Base-by-base conservation (phyloP, 2,113 vertebrate species). In the Phaethornis superciliosus region DNA sequence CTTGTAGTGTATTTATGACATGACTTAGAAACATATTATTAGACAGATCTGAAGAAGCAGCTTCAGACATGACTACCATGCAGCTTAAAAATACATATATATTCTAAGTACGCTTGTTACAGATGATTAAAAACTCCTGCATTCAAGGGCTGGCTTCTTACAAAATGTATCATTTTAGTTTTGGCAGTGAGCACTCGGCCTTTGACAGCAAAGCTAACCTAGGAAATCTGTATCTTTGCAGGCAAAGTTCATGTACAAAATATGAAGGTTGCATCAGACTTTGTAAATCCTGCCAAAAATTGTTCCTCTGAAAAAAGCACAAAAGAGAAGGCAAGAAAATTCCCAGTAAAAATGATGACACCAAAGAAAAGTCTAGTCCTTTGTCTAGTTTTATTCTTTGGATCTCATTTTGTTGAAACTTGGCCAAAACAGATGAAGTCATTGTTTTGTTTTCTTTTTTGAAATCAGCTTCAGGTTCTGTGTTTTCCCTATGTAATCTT, bases 311-410 rank as follows among this genome's bases (percentile, higher is more conserved):
- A 92, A 95, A 88, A 93, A 92, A 92, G 62, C 90, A 92, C 88
- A 90, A 83, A 88, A 91, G 56, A 87, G 70, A 89, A 94, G 88
- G 88, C 88, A 96, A 96, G 95, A 96, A 96, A 95, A 93, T 84
- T 92, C 94, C 80, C 92, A 90, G 92, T 94, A 95, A 96, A 96
- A 95, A 93, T 68, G 95, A 96, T 96, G 96, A 96, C 96, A 96
- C 90, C 92, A 92, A 96, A 94, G 88, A 56, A 56, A 96, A 96
- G 94, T 96, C 94, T 96, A 93, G 94, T 58, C 96, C 44, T 96
- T 96, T 96, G 95, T 96, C 96, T 96, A 90, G 85, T 75, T 96
- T 91, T 95, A 81, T 67, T 94, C 88, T 95, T 88, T 90, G 85
- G 93, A 86, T 90, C 76, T 78, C 92, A 44, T 63, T 92, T 86